Conservation (phyloP, 2,113 vertebrate genomes). For the Dryoscopus gambensis region DNA sequence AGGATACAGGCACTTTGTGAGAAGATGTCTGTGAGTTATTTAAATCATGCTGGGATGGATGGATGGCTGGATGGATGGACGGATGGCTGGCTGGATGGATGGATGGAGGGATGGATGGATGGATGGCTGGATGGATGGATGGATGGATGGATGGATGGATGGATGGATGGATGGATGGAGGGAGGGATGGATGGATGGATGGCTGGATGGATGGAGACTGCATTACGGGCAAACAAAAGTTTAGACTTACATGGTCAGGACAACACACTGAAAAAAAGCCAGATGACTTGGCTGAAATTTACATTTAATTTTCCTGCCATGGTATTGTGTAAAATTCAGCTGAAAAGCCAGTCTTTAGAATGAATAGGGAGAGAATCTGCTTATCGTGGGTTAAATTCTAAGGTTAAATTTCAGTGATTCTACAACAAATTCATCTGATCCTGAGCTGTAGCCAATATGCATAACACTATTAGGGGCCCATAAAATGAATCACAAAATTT, state of each 20-base stretch:
- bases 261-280: no score
- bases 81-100: not conserved
- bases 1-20: not conserved
- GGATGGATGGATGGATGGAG: no score
- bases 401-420: not conserved
- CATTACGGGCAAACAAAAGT: not conserved
- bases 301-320: not conserved
- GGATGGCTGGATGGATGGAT: not conserved
- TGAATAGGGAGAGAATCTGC: not conserved
- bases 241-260: not conserved
- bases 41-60: not conserved
- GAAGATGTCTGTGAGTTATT: not conserved
- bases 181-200: no score
- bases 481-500: conserved; percentile 13
- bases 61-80: not conserved
- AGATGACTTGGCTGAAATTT: not conserved
- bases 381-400: not conserved
- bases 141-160: not conserved
- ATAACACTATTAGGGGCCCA: not conserved
- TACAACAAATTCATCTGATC: not conserved
- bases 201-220: not conserved
- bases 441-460: not conserved
- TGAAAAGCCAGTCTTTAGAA: not conserved
- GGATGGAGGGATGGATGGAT: not conserved
- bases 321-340: not conserved